Conservation (phyloP, 2,113 vertebrate species). For the Burhinus bistriatus region DNA sequence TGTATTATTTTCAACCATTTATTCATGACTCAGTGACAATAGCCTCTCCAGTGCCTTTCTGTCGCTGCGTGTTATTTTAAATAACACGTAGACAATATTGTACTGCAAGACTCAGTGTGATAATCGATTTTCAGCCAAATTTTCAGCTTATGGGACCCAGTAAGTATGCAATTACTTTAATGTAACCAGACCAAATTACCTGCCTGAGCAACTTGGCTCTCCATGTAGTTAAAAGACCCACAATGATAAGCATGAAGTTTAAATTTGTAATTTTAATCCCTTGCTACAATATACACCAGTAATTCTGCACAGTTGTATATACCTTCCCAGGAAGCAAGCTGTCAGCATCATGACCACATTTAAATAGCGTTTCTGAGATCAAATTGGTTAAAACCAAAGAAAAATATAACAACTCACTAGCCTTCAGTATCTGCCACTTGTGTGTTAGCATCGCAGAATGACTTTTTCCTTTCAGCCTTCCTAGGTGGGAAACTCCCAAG, state of each 20-base stretch:
- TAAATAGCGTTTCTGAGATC: background rate
- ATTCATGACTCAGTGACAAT: background rate
- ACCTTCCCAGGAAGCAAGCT: background rate
- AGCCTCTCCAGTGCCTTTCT: background rate
- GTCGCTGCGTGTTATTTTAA: background rate
- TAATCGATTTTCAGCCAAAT: background rate
- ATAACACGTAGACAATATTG: background rate
- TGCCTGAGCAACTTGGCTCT: background rate
- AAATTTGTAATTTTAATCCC: background rate
- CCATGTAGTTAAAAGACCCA: background rate
- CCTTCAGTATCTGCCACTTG: background rate
- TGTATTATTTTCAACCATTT: background rate
- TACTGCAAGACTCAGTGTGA: background rate
- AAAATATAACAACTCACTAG: background rate
- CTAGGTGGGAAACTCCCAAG: background rate
- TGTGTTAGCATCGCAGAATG: accelerated
- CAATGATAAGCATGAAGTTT: background rate
- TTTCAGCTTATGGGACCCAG: background rate
- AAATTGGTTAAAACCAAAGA: background rate
- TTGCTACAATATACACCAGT: background rate
- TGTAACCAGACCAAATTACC: background rate
- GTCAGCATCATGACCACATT: background rate
- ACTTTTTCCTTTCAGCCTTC: background rate
- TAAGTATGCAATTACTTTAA: background rate
- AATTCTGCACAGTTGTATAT: background rate